phyloP scores from a whole-genome alignment of 2,888 invertebrate genomes.

The Gordius sp. region DNA sequence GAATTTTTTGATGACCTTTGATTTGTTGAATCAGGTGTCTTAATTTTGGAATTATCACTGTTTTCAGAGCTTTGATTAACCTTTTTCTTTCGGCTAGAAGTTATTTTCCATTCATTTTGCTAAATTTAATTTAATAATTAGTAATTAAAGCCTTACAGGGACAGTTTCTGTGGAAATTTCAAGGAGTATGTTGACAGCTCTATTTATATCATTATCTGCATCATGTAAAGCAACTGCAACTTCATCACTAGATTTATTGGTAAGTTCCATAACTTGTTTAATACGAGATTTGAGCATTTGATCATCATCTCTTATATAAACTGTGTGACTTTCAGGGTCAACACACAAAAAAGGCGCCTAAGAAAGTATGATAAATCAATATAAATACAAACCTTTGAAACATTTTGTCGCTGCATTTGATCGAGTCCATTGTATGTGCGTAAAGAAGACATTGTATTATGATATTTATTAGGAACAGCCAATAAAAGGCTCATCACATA shows the following conservation, averaged over 20 bases:
- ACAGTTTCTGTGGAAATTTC: constrained; percentile 31
- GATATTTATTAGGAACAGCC: constrained; percentile 12
- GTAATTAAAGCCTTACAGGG: not conserved
- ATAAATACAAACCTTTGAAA: not conserved
- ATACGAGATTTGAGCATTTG: not conserved
- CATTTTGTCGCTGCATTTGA: not conserved
- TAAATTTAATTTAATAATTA: constrained; percentile 7
- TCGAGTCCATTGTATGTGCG: not conserved
- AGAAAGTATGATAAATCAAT: not conserved
- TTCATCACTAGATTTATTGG: constrained; percentile 60
- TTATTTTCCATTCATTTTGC: constrained; percentile 13
- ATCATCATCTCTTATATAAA: constrained; percentile 13
- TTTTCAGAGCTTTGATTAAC: not conserved
- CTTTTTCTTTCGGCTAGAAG: not conserved
- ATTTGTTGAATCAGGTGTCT: no score
- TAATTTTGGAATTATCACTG: not conserved
- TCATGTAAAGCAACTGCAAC: constrained; percentile 71
- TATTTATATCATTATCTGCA: constrained; percentile 58
- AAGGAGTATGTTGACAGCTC: constrained; percentile 50
- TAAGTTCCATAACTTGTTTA: constrained; percentile 53
- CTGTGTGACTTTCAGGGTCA: not conserved
- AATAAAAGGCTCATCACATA: constrained; percentile 13
- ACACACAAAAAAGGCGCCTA: not conserved
- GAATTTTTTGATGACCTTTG: no score
- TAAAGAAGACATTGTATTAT: not conserved